phyloP scores from a whole-genome alignment of 2,888 invertebrate genomes.

The Eremobia ochroleuca region DNA sequence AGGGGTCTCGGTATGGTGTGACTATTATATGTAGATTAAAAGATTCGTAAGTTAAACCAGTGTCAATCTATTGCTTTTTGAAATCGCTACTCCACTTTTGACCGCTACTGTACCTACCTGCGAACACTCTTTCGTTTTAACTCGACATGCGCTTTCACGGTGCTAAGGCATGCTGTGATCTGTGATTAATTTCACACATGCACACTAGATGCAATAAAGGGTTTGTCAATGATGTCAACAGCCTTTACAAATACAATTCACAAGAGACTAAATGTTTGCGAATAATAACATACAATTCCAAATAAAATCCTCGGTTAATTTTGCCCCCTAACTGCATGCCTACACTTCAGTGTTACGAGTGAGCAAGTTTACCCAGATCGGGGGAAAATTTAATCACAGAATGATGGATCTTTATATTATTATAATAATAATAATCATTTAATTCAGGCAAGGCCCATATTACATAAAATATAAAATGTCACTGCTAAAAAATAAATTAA shows the following conservation, averaged over 20 bases:
- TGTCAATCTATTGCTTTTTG: too few relatives aligned
- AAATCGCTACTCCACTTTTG: too few relatives aligned
- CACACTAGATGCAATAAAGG: background rate
- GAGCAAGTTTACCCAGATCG: constrained; percentile 22
- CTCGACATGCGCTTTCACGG: constrained; percentile 1
- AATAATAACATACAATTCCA: constrained; percentile 12
- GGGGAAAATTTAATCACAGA: constrained; percentile 27
- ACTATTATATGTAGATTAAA: too few relatives aligned
- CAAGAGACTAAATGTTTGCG: background rate
- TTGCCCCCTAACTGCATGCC: constrained; percentile 18
- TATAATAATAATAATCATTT: too few relatives aligned
- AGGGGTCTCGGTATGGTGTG: too few relatives aligned
- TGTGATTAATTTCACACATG: background rate
- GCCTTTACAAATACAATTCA: background rate
- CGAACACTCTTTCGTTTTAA: constrained; percentile 1
- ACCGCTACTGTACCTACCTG: background rate
- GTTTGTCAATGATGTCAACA: background rate
- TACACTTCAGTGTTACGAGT: constrained; percentile 41
- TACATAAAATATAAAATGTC: too few relatives aligned
- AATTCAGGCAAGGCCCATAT: too few relatives aligned
- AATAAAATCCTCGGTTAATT: constrained; percentile 22
- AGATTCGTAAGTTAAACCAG: too few relatives aligned
- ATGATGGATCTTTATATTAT: background rate
- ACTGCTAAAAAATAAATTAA: too few relatives aligned
- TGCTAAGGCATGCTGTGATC: background rate